Conservation (phyloP, 2,797 vertebrate genomes). For the Xenentodon cancila region DNA sequence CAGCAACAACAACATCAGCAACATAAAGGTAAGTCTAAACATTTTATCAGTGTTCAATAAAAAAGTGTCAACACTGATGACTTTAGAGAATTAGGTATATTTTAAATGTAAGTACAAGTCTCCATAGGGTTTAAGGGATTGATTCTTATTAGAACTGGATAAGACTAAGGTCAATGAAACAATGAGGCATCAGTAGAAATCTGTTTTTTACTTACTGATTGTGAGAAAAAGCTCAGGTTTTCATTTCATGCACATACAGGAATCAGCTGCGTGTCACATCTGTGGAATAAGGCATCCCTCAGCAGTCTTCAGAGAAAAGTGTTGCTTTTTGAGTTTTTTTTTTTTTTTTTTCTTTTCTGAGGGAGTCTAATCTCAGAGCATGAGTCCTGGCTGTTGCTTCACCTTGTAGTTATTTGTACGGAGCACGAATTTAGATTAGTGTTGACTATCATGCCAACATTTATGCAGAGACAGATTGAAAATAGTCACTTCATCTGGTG, state of each 20-base stretch:
- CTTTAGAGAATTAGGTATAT: slow-evolving; percentile 39
- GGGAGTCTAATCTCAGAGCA: background rate
- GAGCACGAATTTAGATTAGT: slow-evolving; percentile 13
- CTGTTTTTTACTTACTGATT: slow-evolving; percentile 34
- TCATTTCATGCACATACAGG: slow-evolving; percentile 16
- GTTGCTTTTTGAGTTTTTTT: slow-evolving; percentile 12
- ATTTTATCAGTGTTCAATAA: slow-evolving; percentile 48
- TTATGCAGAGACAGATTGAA: slow-evolving; percentile 12
- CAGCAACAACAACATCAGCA: slow-evolving; percentile 27
- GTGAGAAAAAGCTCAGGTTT: slow-evolving; percentile 31
- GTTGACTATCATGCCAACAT: slow-evolving; percentile 11
- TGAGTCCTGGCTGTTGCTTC: slow-evolving; percentile 5
- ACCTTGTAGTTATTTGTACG: slow-evolving; percentile 9
- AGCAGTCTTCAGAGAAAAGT: slow-evolving; percentile 42
- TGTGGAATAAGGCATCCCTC: slow-evolving; percentile 47
- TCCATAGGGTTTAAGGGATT: slow-evolving; percentile 38
- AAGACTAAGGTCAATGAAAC: slow-evolving; percentile 28
- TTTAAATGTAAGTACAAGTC: slow-evolving; percentile 41
- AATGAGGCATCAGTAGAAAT: slow-evolving; percentile 46
- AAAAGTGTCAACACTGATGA: slow-evolving; percentile 59
- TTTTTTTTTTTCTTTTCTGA: background rate
- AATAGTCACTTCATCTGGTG: slow-evolving; percentile 31
- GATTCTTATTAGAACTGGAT: slow-evolving; percentile 31
- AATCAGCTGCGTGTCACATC: slow-evolving; percentile 44
- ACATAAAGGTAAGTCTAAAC: slow-evolving; percentile 61